These are phyloP conservation scores for Sycobia sp. DNA, from an alignment of 1,140 invertebrate genomes.

Conservation along the genomic window DNA sequence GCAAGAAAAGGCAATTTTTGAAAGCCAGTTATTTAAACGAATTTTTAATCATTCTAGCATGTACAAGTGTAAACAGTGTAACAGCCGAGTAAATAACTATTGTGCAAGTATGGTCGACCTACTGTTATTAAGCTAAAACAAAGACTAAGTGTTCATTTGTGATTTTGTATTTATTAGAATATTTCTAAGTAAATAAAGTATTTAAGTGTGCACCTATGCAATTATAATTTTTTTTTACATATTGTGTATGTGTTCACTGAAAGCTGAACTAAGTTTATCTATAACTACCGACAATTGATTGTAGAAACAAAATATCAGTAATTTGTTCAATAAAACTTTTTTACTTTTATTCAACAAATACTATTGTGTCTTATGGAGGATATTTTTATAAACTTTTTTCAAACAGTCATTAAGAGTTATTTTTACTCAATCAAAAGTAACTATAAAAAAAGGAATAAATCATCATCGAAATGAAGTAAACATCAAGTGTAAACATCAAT, in stretches of 20 bases:
- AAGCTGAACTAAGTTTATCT: slow-evolving; percentile 15
- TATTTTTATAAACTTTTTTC: no score
- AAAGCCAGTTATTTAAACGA: no score
- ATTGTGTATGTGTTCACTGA: slow-evolving; percentile 27
- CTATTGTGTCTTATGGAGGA: no score
- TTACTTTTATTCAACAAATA: slow-evolving; percentile 31
- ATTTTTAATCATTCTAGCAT: slow-evolving; percentile 31
- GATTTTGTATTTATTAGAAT: slow-evolving; percentile 64
- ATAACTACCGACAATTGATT: slow-evolving; percentile 11
- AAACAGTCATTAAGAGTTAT: no score
- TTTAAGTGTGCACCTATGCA: slow-evolving; percentile 57
- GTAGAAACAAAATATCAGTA: slow-evolving; percentile 25
- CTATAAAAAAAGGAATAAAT: no score
- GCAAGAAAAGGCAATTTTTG: no score
- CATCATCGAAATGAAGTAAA: no score
- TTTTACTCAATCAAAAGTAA: no score
- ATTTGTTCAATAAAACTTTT: slow-evolving; percentile 34
- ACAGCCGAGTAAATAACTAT: slow-evolving; percentile 48
- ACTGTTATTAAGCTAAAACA: slow-evolving; percentile 56
- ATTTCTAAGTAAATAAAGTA: slow-evolving; percentile 62
- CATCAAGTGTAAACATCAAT: no score
- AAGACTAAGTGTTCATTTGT: slow-evolving; percentile 63
- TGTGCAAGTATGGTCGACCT: slow-evolving; percentile 55
- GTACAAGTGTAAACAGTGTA: slow-evolving; percentile 40
- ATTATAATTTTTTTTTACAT: slow-evolving; percentile 23